Base-by-base conservation (phyloP, 1,140 invertebrate species). In the Danaus melanippus region DNA sequence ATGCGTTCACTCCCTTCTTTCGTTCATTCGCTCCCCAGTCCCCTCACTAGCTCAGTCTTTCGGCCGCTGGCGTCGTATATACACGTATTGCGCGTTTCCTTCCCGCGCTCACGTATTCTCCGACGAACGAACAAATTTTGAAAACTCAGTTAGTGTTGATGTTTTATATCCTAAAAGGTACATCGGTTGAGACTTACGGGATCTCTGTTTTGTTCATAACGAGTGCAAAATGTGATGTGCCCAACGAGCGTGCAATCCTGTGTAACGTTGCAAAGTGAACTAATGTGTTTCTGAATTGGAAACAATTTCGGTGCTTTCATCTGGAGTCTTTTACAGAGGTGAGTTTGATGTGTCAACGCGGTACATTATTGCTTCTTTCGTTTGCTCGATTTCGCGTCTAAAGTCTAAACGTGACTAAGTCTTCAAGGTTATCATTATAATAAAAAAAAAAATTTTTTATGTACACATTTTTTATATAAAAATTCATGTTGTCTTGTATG, bases 141-240 rank as follows among this genome's bases (percentile, higher is more conserved):
- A 67, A 72, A 71, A 73, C 67, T 56, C 71, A 64, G 59, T 66
- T 67, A 67, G 67, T 74, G 75, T 75, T 67, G 64, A 67, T 69
- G 66, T 72, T 60, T 53, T 53, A 59, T 62, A 57, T 69, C 61
- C 59, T 59, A 57, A 64, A 63, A 60, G 58, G 64, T 66, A 67
- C 66, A 43, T 45, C 58, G 49, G 60, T 56, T 58, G 53, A 58
- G 50, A 60, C 55, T 66, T 70, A 77, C 76, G 77, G 77, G 70
- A 79, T 77, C 61, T 60, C 48, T 70, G 63, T 67, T 69, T 70
- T 76, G 69, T 76, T 74, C 73, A 65, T 64, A 57, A 60, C 58
- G 69, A 75, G 79, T 82, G 79, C 73, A 82, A 82, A 84, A 84
- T 84, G 82, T 85, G 82, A 82, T 82, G 79, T 85, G 79, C 56